These are phyloP conservation scores for Takifugu rubripes DNA, from an alignment of 2,797 vertebrate species.

Conservation along the genomic window DNA sequence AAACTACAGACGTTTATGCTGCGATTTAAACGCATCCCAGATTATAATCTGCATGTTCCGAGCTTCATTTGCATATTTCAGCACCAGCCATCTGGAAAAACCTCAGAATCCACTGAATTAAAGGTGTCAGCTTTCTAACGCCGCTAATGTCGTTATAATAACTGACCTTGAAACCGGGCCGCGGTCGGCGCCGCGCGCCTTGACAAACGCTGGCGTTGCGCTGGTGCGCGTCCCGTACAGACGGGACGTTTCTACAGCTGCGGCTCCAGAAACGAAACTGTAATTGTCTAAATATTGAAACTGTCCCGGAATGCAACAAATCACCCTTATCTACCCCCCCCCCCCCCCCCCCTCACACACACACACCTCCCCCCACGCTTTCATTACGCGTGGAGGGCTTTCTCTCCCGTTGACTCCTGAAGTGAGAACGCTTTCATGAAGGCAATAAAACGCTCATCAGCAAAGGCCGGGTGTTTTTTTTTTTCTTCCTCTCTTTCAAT, in stretches of 20 bases:
- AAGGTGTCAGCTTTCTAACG: no score
- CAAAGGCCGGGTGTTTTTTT: conserved; percentile 67
- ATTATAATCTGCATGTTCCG: no score
- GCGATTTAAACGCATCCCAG: no score
- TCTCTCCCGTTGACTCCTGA: conserved; percentile 47
- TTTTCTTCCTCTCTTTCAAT: conserved; percentile 61
- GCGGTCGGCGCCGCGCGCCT: conserved; percentile 13
- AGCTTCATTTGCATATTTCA: no score
- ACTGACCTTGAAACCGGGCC: conserved; percentile 2
- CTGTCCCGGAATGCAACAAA: conserved; percentile 42
- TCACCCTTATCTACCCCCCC: conserved; percentile 50
- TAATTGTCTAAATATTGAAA: conserved; percentile 47
- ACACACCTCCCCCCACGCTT: conserved; percentile 17
- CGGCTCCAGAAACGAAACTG: conserved; percentile 27
- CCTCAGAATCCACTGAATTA: no score
- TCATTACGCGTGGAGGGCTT: conserved; percentile 55
- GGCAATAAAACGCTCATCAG: conserved; percentile 75
- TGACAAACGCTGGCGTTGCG: neutral
- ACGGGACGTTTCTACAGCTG: conserved; percentile 25
- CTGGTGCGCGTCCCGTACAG: conserved; percentile 3
- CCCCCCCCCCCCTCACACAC: conserved; percentile 6
- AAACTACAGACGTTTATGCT: no score
- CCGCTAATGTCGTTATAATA: neutral
- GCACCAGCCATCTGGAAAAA: no score
- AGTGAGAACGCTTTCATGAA: conserved; percentile 64